Conservation (phyloP, 2,888 invertebrate genomes). For the Noctuana brunneofusca region DNA sequence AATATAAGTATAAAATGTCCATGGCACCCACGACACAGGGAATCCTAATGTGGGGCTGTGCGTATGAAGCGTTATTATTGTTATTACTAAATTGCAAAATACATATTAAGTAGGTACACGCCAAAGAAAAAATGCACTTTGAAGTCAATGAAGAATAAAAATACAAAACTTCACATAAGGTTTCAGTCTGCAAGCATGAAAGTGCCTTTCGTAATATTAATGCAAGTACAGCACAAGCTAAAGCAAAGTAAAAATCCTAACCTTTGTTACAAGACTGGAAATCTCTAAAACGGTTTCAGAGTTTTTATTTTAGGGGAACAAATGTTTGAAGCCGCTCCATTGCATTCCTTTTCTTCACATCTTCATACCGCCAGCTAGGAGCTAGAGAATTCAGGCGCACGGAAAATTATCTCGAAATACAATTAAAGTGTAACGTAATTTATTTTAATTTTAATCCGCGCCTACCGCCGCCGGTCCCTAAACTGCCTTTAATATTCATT, state of each 20-base stretch:
- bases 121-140: constrained; percentile 20
- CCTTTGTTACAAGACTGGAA: constrained; percentile 33
- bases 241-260: constrained; percentile 25
- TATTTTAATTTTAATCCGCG: constrained; percentile 79
- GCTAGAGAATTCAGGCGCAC: constrained; percentile 76
- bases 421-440: constrained; percentile 81
- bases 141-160: not conserved
- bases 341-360: constrained; percentile 51
- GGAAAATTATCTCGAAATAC: constrained; percentile 81
- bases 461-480: constrained; percentile 54
- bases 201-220: constrained; percentile 25
- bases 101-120: too few species aligned
- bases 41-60: too few species aligned
- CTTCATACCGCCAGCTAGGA: constrained; percentile 63
- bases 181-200: constrained; percentile 5
- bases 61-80: too few species aligned
- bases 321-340: constrained; percentile 47
- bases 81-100: too few species aligned
- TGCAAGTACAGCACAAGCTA: constrained; percentile 23
- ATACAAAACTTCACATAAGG: constrained; percentile 10
- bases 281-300: constrained; percentile 25
- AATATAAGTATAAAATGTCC: too few species aligned
- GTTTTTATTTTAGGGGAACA: constrained; percentile 27
- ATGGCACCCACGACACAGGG: too few species aligned
- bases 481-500: constrained; percentile 40